Evolutionary conservation across 2,797 vertebrate species (phyloP), one percentile per base, ranked within the genome.

Genomic region (Setipinna tenuifilis): DNA sequence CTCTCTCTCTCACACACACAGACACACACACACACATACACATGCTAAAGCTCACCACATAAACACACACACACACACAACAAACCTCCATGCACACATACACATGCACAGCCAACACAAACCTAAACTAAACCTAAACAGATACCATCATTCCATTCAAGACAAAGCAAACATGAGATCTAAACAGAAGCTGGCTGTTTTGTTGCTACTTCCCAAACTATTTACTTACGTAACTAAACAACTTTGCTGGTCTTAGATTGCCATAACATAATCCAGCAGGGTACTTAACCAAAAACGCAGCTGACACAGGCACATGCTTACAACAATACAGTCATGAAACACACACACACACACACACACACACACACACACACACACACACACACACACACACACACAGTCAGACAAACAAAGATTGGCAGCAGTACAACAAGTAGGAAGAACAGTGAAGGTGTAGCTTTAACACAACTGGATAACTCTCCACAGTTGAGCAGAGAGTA

Each of bases 1-100:
- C 50, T 54, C 82, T 81, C 6, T 25, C 57, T 87, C 88, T 91
- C 71, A 84, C 80, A 87, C 82, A 82, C 62, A 84, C 82, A 58
- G 9, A 28, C 46, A 89, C 86, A 44, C 57, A 59, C 14, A 31
- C 23, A 48, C 46, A 48, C 46, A 48, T 10, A 48, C 46, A 48
- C 46, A 48, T n/a, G n/a, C 35, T 41, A 5, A 41, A 41, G 5
- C 35, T 41, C 35, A 41, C n/a, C 46, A 48, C 46, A 48, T 10
- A 48, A 48, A 48, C 46, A 48, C 46, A 54, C 50, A 54, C 50
- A 54, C 50, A 54, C 50, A 54, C 35, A 41, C 35, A 41, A 5
- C 35, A 41, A 41, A 41, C 35, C 35, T 41, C 35, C 35, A 54
- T 7, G 9, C 50, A 54, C 50, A 54, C 50, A 54, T 14, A 54